A percentile compares a stretch with the other conserved stretches of the same genome.
Conservation (phyloP, 1,140 invertebrate genomes). For the Eufriesea mexicana region DNA sequence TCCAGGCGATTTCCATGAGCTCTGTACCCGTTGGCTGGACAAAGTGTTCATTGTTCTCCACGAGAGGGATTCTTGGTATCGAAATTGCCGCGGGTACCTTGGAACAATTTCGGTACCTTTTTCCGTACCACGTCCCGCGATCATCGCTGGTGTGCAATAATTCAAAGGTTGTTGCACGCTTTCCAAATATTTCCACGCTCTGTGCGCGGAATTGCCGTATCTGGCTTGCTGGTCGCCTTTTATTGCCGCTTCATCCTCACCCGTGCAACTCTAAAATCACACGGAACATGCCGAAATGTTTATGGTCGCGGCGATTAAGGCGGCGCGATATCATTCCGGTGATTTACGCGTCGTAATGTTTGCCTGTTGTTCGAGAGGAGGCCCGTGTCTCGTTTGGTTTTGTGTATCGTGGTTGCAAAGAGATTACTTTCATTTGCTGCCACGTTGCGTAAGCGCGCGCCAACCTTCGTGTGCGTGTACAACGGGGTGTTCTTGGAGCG, state of each 20-base stretch:
- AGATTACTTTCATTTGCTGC: conserved; percentile 1
- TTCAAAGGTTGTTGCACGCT: conserved; percentile 1
- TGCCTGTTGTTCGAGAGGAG: conserved; percentile 1
- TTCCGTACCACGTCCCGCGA: too few species aligned
- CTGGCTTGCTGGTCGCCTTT: background rate
- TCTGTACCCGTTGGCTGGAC: conserved; percentile 15
- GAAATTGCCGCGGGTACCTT: conserved; percentile 15
- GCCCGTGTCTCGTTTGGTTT: background rate
- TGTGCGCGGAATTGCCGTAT: background rate
- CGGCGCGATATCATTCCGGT: conserved; percentile 36
- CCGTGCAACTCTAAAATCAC: background rate
- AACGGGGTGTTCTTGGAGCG: background rate
- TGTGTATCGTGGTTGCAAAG: background rate
- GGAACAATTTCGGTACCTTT: background rate
- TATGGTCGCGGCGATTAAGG: conserved; percentile 32
- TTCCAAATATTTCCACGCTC: conserved; percentile 19
- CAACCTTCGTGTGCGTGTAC: background rate
- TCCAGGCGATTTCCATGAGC: background rate
- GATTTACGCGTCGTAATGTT: conserved; percentile 25
- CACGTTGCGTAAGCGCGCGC: conserved; percentile 6
- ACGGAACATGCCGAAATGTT: conserved; percentile 28
- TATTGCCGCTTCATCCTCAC: conserved; percentile 26
- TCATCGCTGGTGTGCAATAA: background rate
- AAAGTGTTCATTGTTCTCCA: conserved; percentile 47
- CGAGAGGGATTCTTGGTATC: conserved; percentile 9